Evolutionary conservation across 2,888 invertebrate species (phyloP).

Genomic region (Tipula confusa): DNA sequence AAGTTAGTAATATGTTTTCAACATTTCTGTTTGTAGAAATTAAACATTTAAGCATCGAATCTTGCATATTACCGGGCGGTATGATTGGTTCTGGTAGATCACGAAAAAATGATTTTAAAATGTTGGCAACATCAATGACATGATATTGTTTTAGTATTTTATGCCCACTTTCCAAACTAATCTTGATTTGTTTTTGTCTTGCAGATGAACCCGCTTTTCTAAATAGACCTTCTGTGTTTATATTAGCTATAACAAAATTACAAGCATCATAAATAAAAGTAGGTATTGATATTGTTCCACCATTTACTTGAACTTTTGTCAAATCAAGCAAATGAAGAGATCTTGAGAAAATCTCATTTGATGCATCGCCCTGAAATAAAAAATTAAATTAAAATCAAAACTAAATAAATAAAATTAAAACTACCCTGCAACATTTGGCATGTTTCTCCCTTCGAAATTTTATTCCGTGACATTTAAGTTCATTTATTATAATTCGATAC

Average conservation of each 20-base stretch:
- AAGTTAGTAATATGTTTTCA: conserved; percentile 59
- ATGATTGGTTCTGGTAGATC: conserved; percentile 82
- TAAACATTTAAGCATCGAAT: conserved; percentile 66
- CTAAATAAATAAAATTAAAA: not conserved
- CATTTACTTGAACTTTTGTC: conserved; percentile 60
- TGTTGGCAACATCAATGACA: conserved; percentile 79
- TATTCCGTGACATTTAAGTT: conserved; percentile 65
- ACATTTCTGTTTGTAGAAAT: conserved; percentile 56
- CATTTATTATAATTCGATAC: conserved; percentile 56
- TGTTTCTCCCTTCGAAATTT: conserved; percentile 68
- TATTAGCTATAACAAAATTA: conserved; percentile 61
- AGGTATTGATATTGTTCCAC: conserved; percentile 67
- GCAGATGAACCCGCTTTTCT: conserved; percentile 81
- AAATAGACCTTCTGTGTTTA: conserved; percentile 78
- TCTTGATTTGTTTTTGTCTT: conserved; percentile 77
- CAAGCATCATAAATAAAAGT: conserved; percentile 68
- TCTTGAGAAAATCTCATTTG: conserved; percentile 53
- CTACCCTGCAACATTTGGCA: conserved; percentile 47
- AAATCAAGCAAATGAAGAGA: conserved; percentile 53
- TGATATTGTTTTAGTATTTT: conserved; percentile 66
- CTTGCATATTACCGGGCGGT: conserved; percentile 61
- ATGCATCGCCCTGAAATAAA: not conserved
- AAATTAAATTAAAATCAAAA: not conserved
- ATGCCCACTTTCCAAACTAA: conserved; percentile 66
- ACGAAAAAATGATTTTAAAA: conserved; percentile 79